Conservation (phyloP, 1,140 invertebrate genomes). For the Drosophila sproati region DNA sequence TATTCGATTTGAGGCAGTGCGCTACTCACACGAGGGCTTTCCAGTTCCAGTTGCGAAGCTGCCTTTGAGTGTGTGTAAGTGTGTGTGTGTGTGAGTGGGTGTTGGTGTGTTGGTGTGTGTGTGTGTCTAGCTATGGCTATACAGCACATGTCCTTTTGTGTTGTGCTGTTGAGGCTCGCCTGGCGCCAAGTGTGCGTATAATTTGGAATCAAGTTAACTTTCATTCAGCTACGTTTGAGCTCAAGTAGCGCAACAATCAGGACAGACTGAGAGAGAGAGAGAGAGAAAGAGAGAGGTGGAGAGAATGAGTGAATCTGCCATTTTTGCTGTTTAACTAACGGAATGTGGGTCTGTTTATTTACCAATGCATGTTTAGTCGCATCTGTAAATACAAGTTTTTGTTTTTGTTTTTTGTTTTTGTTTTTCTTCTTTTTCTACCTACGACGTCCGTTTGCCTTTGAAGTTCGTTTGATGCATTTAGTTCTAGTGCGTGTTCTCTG, state of each 20-base stretch:
- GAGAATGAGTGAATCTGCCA: too few species aligned
- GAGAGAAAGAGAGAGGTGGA: not conserved
- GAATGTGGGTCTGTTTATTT: conserved; percentile 55
- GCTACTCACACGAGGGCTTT: conserved; percentile 31
- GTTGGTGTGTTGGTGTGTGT: not conserved
- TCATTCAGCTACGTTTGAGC: conserved; percentile 37
- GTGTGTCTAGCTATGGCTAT: conserved; percentile 10
- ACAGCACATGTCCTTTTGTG: conserved; percentile 54
- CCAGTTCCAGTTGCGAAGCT: conserved; percentile 18
- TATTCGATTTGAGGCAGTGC: conserved; percentile 64
- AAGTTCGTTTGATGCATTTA: conserved; percentile 47
- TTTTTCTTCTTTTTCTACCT: not conserved
- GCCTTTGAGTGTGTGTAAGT: too few species aligned
- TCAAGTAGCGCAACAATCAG: conserved; percentile 16
- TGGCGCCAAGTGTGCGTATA: conserved; percentile 57
- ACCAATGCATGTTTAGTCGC: conserved; percentile 63
- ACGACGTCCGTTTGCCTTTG: conserved; percentile 17
- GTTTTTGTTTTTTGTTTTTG: too few species aligned
- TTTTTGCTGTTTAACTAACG: not conserved
- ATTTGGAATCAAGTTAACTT: conserved; percentile 72
- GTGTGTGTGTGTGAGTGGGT: too few species aligned
- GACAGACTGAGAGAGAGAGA: not conserved
- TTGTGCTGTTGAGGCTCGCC: conserved; percentile 6
- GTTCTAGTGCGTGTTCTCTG: not conserved
- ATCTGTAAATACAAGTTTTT: conserved; percentile 67